phyloP scores from a whole-genome alignment of 2,113 vertebrate genomes.

The Columbina picui region DNA sequence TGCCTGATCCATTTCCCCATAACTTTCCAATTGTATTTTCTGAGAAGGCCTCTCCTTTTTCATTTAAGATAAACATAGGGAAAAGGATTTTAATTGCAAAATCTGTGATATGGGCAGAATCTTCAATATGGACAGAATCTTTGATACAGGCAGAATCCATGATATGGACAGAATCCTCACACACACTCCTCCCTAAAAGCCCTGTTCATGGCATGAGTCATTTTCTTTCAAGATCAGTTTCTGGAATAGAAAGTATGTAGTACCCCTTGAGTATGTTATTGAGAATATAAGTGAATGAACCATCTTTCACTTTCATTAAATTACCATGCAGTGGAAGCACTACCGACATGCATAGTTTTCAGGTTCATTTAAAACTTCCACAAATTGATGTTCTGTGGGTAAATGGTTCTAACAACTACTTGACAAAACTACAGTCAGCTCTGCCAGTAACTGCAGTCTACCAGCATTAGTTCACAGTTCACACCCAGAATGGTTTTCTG shows the following conservation, averaged over 20 bases:
- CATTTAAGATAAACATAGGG: neutral
- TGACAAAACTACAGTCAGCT: neutral
- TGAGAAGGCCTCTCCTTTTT: neutral
- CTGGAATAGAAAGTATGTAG: neutral
- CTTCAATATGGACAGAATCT: neutral
- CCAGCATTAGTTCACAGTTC: neutral
- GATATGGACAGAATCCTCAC: neutral
- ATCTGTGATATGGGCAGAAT: neutral
- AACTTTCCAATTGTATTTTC: neutral
- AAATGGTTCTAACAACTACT: neutral
- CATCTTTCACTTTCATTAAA: neutral
- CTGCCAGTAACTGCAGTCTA: neutral
- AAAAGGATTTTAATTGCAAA: neutral
- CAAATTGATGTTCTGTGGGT: neutral
- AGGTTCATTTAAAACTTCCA: neutral
- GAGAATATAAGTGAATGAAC: neutral
- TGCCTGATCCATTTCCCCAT: neutral
- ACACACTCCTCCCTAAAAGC: accelerated
- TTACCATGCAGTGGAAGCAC: neutral
- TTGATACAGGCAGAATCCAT: neutral
- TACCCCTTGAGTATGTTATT: neutral
- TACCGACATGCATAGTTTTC: neutral
- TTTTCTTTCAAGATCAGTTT: neutral
- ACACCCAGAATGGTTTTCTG: neutral
- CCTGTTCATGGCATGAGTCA: neutral